These are phyloP conservation scores for Poliocrania exsul DNA, from an alignment of 2,797 vertebrate species.

Conservation along the genomic window DNA sequence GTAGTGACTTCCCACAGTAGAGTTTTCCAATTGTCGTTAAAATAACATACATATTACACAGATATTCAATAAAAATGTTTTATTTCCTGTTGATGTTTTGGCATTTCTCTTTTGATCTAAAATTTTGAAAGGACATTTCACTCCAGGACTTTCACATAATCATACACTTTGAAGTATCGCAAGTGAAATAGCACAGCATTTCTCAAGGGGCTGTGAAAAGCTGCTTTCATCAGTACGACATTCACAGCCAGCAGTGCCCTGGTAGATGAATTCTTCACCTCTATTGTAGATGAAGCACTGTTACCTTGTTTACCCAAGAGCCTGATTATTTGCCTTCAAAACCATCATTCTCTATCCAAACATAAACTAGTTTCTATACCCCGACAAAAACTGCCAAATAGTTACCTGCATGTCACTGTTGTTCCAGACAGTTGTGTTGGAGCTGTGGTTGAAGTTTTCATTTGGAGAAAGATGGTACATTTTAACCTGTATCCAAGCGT, in stretches of 20 bases:
- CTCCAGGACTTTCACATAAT: background rate
- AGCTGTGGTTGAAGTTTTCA: background rate
- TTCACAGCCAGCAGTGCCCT: background rate
- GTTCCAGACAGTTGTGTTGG: background rate
- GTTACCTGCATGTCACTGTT: background rate
- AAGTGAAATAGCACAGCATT: background rate
- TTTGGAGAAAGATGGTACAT: background rate
- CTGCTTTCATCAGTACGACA: background rate
- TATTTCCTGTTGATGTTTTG: slow-evolving; percentile 97
- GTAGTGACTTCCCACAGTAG: slow-evolving; percentile 98
- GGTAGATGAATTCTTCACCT: background rate
- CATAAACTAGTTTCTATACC: background rate
- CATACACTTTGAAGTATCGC: background rate
- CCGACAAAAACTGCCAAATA: background rate
- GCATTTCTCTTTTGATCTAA: slow-evolving; percentile 30
- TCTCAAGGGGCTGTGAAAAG: background rate
- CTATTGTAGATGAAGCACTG: background rate
- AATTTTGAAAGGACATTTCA: background rate
- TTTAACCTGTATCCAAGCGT: background rate
- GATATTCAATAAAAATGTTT: slow-evolving; percentile 99
- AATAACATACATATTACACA: slow-evolving; percentile 96
- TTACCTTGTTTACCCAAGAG: background rate
- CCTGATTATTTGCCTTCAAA: background rate
- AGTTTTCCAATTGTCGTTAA: slow-evolving; percentile 99
- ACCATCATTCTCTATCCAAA: background rate